Evolutionary conservation across 2,113 vertebrate species (phyloP), one percentile per base, ranked within the genome.

Genomic region (Tachuris rubrigastra): DNA sequence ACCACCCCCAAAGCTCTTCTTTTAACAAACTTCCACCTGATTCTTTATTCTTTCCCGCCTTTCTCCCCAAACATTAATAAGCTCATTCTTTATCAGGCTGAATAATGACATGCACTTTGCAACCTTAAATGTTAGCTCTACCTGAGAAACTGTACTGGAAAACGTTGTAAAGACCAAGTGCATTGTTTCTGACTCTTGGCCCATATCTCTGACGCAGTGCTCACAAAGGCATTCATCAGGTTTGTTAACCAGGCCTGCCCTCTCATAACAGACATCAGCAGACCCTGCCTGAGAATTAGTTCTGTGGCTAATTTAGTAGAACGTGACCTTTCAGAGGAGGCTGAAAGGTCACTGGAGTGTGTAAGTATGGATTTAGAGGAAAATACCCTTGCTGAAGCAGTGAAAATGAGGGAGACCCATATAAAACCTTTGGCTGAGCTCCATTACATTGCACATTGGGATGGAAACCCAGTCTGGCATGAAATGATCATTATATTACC

Each of bases 321-420:
- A 84, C 22, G 13, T 72, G 90, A 93, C 73, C 65, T 94, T 96
- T 93, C 76, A 75, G 44, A 89, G 69, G 33, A 90, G 21, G 41
- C 23, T 58, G 30, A 44, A 62, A 89, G 37, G 15, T n/a, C 76
- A 89, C 23, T 31, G 41, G 31, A 88, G 37, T 39, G 20, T 86
- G 15, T 27, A 69, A 92, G 39, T 24, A 9, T 39, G 53, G 66
- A 74, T 85, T 91, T 27, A 30, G 47, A 93, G 59, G 52, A 62
- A 93, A 82, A 59, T 35, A 56, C 24, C 9, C 28, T 28, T 20
- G 41, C 15, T 81, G 37, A 80, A 93, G 60, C 16, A 63, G n/a
- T 41, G 44, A 33, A 93, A 92, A 92, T 72, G 14, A 67, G 49
- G 31, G 14, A 80, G 2, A 73, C 37, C 11, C 46, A 14, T 31